Base-by-base conservation (phyloP, 2,797 vertebrate genomes). In the Cossypha polioptera region DNA sequence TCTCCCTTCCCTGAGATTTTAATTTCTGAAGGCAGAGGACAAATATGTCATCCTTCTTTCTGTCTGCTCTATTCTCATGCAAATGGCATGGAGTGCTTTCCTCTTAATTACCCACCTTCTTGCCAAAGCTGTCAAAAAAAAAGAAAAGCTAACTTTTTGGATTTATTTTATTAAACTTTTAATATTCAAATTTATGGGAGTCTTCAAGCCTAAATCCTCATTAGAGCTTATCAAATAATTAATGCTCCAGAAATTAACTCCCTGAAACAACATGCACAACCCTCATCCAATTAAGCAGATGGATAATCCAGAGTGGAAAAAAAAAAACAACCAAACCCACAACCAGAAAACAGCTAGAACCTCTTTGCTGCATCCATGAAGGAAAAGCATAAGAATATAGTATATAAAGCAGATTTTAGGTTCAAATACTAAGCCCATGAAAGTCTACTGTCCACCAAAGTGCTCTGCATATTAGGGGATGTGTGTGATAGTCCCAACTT, bases 161-260 rank as follows among this genome's bases (percentile, higher is more conserved):
- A 88, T 95, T 94, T 94, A 94, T 94, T 94, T 92, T 90, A 84
- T 90, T 84, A 90, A 95, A 94, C 69, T 88, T 94, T 91, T 68
- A 94, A 53, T 92, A 95, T 93, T 96, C 73, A 93, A 84, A 91
- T 96, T 83, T 94, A 93, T 86, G 79, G 69, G 90, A 95, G 53
- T 95, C 80, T 92, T 91, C 83, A 92, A 84, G 59, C n/a, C 73
- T 82, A 94, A 95, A 90, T 86, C 88, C 86, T 94, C 86, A 86
- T 78, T 94, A 94, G n/a, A 58, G 73, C 76, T 96, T 96, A 96
- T 90, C 92, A 92, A 94, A 92, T 94, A 94, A 95, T 96, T 93
- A 94, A 79, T 59, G 57, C 57, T 96, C 55, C 51, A 95, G 74
- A 95, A 97, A 94, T 93, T 95, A 95, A 87, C 88, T 95, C 50